phyloP scores from a whole-genome alignment of 2,113 vertebrate genomes.

The Ammodramus savannarum region DNA sequence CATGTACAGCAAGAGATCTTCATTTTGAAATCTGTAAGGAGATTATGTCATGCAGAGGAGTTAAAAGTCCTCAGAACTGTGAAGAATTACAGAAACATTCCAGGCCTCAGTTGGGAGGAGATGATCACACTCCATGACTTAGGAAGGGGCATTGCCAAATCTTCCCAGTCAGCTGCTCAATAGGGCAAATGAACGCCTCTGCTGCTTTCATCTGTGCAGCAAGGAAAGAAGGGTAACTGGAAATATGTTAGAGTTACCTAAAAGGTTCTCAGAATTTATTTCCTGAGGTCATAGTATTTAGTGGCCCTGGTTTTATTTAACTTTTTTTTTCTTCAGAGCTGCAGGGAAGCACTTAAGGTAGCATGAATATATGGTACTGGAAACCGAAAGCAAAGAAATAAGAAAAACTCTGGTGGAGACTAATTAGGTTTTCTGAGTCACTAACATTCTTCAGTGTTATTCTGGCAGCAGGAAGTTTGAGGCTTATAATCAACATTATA shows the following conservation, averaged over 20 bases:
- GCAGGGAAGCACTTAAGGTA: background rate
- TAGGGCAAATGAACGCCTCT: background rate
- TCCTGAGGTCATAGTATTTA: background rate
- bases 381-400: background rate
- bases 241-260: background rate
- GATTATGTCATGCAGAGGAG: slow-evolving; percentile 25
- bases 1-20: background rate
- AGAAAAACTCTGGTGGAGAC: background rate
- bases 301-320: background rate
- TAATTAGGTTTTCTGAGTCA: slow-evolving; percentile 28
- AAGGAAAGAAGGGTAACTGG: background rate
- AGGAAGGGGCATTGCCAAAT: background rate
- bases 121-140: background rate
- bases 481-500: background rate
- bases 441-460: background rate
- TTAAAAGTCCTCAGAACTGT: background rate
- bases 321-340: background rate
- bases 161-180: background rate
- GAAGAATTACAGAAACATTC: slow-evolving; percentile 33
- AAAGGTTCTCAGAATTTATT: background rate
- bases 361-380: background rate
- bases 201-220: background rate
- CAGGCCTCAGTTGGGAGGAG: background rate
- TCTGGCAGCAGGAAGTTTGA: background rate
- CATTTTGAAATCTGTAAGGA: slow-evolving; percentile 18